Base-by-base conservation (phyloP, 2,113 vertebrate genomes). In the Ariopsis seemanni region DNA sequence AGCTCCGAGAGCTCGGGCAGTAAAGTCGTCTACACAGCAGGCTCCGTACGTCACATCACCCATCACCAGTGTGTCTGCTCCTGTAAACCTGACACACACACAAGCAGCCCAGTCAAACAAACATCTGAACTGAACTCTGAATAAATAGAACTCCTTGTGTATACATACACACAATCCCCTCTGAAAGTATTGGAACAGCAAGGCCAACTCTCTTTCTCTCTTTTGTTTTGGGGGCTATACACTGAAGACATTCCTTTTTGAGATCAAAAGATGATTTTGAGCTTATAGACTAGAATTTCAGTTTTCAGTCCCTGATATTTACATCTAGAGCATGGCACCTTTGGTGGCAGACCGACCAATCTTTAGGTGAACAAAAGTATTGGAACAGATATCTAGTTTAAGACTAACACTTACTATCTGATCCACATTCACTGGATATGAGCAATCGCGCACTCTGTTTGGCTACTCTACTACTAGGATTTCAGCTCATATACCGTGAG, bases 1-100 rank as follows among this genome's bases (percentile, higher is more conserved):
- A 0, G 97, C 98, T 34, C 97, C 98, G 86, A 99, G 94, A 72
- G 98, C 97, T 25, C 96, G 94, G 42, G 98, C 97, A 0, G 98
- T 99, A 93, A 97, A 99, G 95, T 99, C 98, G 0, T 99, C 98
- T 91, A 99, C 96, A 52, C 98, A 99, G 94, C 98, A 99, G 2
- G 98, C 98, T 0, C 98, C 98, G 0, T 99, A 99, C 18, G 98
- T 99, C 93, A 99, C 98, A 0, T 99, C 98, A 0, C 98, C 98
- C 98, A 99, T 99, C 94, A 99, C 96, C 86, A 98, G 94, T 0
- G 95, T 96, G 91, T 98, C 97, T 0, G 97, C 97, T 0, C 94
- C 96, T 0, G 98, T 99, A 94, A 99, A 99, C 93, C 98, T 99
- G 94, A 83, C 12, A 74, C 42, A 74, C 60, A 84, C 60, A 85